Conservation (phyloP, 2,113 vertebrate genomes). For the Cebidichthys violaceus region DNA sequence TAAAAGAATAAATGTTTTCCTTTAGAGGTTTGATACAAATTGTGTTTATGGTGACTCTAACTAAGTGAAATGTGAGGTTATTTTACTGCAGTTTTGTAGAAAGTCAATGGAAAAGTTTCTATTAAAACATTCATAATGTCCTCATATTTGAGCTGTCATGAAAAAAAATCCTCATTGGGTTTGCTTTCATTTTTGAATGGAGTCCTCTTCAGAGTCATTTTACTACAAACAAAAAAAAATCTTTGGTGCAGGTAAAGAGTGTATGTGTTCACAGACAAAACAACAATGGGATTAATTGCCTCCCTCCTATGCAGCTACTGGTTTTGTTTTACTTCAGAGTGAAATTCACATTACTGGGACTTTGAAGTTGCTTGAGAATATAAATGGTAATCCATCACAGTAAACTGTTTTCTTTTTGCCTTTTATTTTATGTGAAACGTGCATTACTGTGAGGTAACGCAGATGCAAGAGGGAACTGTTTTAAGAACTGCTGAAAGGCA, state of each 20-base stretch:
- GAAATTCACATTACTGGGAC: constrained; percentile 9
- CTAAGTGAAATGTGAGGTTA: not conserved
- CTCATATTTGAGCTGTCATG: not conserved
- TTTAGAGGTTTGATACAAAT: not conserved
- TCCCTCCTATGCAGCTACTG: not conserved
- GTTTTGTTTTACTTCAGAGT: constrained; percentile 16
- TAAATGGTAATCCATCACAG: constrained; percentile 28
- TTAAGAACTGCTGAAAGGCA: constrained; percentile 39
- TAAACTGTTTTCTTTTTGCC: not conserved
- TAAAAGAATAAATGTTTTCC: not conserved
- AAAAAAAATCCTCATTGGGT: not conserved
- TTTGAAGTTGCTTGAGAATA: not conserved
- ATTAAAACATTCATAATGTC: not conserved
- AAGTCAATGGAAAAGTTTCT: not conserved
- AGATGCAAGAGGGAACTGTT: not conserved
- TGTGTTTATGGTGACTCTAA: not conserved
- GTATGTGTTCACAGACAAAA: not conserved
- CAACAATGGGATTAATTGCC: not conserved
- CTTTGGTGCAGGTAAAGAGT: not conserved
- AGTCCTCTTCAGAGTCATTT: not conserved
- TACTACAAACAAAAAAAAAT: not conserved
- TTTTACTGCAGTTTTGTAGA: not conserved
- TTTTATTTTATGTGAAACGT: constrained; percentile 1
- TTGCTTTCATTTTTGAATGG: not conserved
- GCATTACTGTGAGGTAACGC: not conserved